These are phyloP conservation scores for Oeneis ivallda DNA, from an alignment of 2,888 invertebrate species.

Conservation along the genomic window DNA sequence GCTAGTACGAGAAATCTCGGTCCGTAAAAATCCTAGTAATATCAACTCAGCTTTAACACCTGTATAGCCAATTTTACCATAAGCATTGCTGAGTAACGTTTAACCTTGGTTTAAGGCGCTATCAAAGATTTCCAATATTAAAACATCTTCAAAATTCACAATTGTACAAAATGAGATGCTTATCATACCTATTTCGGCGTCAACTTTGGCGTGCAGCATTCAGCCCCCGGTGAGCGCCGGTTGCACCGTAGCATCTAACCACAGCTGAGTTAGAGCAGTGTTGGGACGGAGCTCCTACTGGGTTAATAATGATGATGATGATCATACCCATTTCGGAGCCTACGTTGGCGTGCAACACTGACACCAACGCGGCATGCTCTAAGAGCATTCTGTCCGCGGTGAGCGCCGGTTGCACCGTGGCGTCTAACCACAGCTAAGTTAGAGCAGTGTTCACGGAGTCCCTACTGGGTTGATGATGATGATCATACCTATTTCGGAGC, in stretches of 20 bases:
- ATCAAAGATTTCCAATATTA: too few relatives aligned
- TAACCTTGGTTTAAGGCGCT: too few relatives aligned
- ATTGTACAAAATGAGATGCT: too few relatives aligned
- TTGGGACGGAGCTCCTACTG: slow-evolving; percentile 93
- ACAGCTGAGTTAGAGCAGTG: slow-evolving; percentile 85
- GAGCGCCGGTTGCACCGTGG: slow-evolving; percentile 82
- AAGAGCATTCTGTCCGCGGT: slow-evolving; percentile 89
- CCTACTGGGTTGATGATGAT: too few relatives aligned
- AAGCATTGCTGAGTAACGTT: too few relatives aligned
- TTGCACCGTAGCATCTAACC: slow-evolving; percentile 86
- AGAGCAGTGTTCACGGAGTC: slow-evolving; percentile 91
- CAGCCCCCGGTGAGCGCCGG: slow-evolving; percentile 85
- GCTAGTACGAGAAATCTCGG: too few relatives aligned
- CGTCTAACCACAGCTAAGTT: slow-evolving; percentile 85
- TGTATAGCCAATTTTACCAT: too few relatives aligned
- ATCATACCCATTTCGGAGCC: slow-evolving; percentile 92
- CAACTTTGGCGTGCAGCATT: slow-evolving; percentile 94
- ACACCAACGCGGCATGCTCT: slow-evolving; percentile 91
- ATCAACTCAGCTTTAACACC: too few relatives aligned
- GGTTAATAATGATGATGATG: too few relatives aligned
- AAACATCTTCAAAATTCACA: too few relatives aligned
- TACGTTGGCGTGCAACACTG: slow-evolving; percentile 93
- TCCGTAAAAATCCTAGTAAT: too few relatives aligned
- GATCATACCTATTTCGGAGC: slow-evolving; percentile 93
- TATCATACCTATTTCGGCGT: slow-evolving; percentile 91